These are phyloP conservation scores for Hesperia comma DNA, from an alignment of 2,888 invertebrate genomes.

Conservation along the genomic window DNA sequence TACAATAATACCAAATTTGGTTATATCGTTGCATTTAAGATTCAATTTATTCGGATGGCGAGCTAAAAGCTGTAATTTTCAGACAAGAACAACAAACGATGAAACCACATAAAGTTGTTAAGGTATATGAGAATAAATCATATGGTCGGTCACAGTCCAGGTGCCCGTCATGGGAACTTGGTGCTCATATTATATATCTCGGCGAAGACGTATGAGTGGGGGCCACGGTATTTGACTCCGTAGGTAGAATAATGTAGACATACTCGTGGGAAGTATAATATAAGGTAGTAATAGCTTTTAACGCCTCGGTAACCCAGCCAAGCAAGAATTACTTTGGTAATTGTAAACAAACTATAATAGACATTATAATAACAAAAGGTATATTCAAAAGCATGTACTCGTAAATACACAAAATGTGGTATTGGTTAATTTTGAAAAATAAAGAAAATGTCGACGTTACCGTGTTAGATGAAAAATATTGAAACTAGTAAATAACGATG, in stretches of 20 bases:
- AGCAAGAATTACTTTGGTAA: conserved; percentile 22
- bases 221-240: conserved; percentile 56
- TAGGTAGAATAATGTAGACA: conserved; percentile 51
- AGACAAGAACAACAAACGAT: not conserved
- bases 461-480: not conserved
- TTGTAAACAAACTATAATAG: conserved; percentile 11
- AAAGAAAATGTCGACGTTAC: not conserved
- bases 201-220: conserved; percentile 53
- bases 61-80: not conserved
- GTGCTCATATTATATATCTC: conserved; percentile 61
- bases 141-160: conserved; percentile 59
- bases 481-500: not conserved
- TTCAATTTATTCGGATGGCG: too few relatives aligned
- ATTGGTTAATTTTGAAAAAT: conserved; percentile 24
- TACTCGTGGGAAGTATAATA: conserved; percentile 53
- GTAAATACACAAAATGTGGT: not conserved
- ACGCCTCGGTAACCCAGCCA: conserved; percentile 22
- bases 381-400: too few relatives aligned
- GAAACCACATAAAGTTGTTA: conserved; percentile 1
- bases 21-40: too few relatives aligned
- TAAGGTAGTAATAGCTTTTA: conserved; percentile 35
- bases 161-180: conserved; percentile 75
- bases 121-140: conserved; percentile 37
- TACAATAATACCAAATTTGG: too few relatives aligned
- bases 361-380: not conserved